These are phyloP conservation scores for Heliconius hortense DNA, from an alignment of 2,888 invertebrate genomes.

Conservation along the genomic window DNA sequence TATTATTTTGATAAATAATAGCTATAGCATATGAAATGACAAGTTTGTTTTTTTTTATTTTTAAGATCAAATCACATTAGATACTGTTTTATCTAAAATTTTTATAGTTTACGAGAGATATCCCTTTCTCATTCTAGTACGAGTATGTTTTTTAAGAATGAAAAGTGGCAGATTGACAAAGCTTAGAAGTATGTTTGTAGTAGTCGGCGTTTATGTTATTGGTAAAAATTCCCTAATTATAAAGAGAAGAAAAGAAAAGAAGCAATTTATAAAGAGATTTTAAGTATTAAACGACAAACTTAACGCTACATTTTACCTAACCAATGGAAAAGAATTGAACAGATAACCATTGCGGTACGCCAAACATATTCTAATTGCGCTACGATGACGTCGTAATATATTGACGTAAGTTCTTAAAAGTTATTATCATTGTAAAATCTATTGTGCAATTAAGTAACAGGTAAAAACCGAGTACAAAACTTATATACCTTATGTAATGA, in stretches of 20 bases:
- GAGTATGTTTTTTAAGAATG: too few species aligned
- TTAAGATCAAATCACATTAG: neutral
- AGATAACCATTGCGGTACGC: neutral
- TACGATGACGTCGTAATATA: neutral
- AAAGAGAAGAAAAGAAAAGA: too few species aligned
- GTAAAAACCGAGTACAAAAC: conserved; percentile 15
- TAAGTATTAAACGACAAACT: neutral
- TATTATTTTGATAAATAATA: neutral
- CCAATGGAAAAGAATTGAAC: neutral
- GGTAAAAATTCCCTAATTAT: too few species aligned
- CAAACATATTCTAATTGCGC: neutral
- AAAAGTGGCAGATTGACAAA: too few species aligned
- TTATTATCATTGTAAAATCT: neutral
- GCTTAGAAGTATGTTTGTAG: too few species aligned
- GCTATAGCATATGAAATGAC: too few species aligned
- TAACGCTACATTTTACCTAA: neutral
- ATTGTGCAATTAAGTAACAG: conserved; percentile 15
- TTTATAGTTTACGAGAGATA: too few species aligned
- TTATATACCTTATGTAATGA: conserved; percentile 7
- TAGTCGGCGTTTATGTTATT: too few species aligned
- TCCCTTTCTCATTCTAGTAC: too few species aligned
- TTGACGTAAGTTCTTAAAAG: neutral
- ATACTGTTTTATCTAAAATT: too few species aligned
- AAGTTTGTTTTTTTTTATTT: neutral
- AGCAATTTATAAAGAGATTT: too few species aligned